Percentiles rank a stretch among this genome's conserved stretches.
These are phyloP conservation scores for Thecocarcelia acutangulata DNA, from an alignment of 2,888 invertebrate species.

Conservation along the genomic window DNA sequence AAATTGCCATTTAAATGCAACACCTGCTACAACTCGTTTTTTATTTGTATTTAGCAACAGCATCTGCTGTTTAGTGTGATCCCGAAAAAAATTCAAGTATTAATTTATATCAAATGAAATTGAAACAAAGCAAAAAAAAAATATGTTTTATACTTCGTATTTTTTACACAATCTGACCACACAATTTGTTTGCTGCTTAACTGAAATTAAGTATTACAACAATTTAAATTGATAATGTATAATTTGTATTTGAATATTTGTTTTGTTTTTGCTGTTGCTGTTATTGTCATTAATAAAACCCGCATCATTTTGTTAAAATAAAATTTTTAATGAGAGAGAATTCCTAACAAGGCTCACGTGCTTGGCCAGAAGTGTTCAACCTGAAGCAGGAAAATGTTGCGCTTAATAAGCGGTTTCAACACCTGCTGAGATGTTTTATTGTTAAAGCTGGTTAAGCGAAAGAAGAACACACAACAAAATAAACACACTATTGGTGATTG, in stretches of 20 bases:
- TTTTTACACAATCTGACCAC: conserved; percentile 57
- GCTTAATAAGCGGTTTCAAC: conserved; percentile 64
- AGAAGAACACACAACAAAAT: neutral
- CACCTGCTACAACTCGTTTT: conserved; percentile 54
- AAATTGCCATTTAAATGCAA: conserved; percentile 50
- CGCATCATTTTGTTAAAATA: conserved; percentile 34
- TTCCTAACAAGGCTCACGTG: conserved; percentile 55
- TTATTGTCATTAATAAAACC: conserved; percentile 25
- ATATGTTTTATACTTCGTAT: conserved; percentile 1
- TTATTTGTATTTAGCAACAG: conserved; percentile 2
- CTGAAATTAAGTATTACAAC: conserved; percentile 54
- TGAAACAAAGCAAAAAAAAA: conserved; percentile 7
- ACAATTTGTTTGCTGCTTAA: conserved; percentile 57
- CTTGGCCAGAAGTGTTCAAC: conserved; percentile 1
- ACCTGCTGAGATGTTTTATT: conserved; percentile 54
- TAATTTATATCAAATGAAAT: conserved; percentile 44
- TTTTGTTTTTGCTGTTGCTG: no score
- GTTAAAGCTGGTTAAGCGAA: neutral
- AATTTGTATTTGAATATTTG: conserved; percentile 39
- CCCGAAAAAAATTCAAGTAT: conserved; percentile 10
- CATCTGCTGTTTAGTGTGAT: conserved; percentile 56
- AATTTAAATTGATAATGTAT: conserved; percentile 52
- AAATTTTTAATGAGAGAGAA: neutral
- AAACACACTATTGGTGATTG: conserved; percentile 31
- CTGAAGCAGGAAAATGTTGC: conserved; percentile 40